Evolutionary conservation across 2,888 invertebrate species (phyloP).

Genomic region (Aphodius granarius): DNA sequence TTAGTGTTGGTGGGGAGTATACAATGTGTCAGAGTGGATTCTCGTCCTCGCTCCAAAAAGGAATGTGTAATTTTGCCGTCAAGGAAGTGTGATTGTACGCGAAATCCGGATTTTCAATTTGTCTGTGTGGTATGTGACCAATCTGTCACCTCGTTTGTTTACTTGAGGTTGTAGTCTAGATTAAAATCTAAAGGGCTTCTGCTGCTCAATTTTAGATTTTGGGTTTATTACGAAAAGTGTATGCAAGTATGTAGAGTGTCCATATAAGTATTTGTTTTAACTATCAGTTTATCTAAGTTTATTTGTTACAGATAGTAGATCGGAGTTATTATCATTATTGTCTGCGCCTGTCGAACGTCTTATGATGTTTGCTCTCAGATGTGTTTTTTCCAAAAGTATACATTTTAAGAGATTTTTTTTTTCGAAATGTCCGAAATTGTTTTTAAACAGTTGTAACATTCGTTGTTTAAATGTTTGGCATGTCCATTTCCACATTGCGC

Average conservation of each 20-base stretch:
- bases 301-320: too few relatives aligned
- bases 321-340: too few relatives aligned
- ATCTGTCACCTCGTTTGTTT: background rate
- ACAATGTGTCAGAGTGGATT: background rate
- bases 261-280: too few relatives aligned
- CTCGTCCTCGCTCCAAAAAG: background rate
- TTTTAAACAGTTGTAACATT: too few relatives aligned
- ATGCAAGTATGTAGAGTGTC: too few relatives aligned
- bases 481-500: background rate
- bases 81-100: background rate
- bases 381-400: too few relatives aligned
- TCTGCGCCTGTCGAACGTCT: too few relatives aligned
- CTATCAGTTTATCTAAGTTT: too few relatives aligned
- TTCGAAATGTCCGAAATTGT: too few relatives aligned
- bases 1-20: background rate
- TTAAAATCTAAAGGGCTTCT: background rate
- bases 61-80: conserved; percentile 12
- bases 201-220: background rate
- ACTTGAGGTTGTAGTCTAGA: background rate
- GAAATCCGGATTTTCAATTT: conserved; percentile 7
- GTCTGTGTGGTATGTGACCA: background rate
- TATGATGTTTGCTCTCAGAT: too few relatives aligned
- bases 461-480: too few relatives aligned
- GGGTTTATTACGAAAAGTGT: background rate
- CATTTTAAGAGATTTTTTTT: too few relatives aligned